Evolutionary conservation across 2,797 vertebrate genomes (phyloP).

Genomic region (Hypotaenidia philippensis): DNA sequence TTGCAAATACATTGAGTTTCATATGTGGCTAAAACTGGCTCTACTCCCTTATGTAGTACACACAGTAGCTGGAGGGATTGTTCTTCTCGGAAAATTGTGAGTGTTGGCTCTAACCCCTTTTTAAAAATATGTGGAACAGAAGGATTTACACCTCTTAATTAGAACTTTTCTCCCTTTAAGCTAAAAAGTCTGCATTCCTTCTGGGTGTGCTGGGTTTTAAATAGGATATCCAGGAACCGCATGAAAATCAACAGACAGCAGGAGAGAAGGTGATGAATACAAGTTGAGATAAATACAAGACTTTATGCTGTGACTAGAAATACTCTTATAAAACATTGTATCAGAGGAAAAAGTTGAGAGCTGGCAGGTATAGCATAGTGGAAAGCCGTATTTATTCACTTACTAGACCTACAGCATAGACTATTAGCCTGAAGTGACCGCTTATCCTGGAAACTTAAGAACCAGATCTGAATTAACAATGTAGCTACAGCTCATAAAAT

Average conservation of each 20-base stretch:
- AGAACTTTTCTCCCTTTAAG: constrained; percentile 39
- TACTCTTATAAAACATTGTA: neutral
- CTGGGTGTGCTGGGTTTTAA: constrained; percentile 10
- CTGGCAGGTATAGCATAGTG: constrained; percentile 4
- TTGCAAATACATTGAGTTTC: constrained; percentile 50
- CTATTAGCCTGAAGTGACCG: constrained; percentile 50
- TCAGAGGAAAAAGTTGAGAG: constrained; percentile 15
- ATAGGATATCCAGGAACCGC: neutral
- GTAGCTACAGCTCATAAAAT: constrained; percentile 63
- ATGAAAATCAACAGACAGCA: neutral
- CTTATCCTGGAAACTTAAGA: constrained; percentile 53
- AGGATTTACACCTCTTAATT: constrained; percentile 74
- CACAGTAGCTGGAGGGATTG: constrained; percentile 59
- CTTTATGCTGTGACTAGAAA: constrained; percentile 22
- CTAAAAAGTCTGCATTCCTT: constrained; percentile 38
- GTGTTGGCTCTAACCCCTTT: constrained; percentile 46
- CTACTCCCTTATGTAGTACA: constrained; percentile 20
- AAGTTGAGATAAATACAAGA: neutral
- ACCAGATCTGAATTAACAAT: constrained; percentile 65
- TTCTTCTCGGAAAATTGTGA: constrained; percentile 48
- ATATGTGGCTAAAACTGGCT: constrained; percentile 50
- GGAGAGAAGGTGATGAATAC: neutral
- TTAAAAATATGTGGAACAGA: constrained; percentile 60
- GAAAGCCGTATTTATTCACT: constrained; percentile 43
- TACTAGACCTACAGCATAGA: constrained; percentile 70